Conservation (phyloP, 1,140 invertebrate species). For the Battus philenor region DNA sequence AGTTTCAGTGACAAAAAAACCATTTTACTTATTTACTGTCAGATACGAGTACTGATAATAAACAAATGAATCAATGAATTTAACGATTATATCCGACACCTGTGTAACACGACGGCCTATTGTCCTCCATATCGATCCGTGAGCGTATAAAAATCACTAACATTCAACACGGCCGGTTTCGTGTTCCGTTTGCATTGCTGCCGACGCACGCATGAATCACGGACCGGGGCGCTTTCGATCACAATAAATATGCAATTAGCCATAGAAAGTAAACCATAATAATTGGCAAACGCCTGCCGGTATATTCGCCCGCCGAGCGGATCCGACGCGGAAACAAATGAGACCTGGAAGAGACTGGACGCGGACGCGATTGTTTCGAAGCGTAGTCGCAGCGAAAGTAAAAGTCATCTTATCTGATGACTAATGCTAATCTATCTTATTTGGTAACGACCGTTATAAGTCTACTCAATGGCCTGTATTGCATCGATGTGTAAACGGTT, state of each 20-base stretch:
- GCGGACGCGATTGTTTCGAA: slow-evolving; percentile 36
- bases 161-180: slow-evolving; percentile 6
- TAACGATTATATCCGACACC: slow-evolving; percentile 2
- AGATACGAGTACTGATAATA: no score
- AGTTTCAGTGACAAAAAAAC: no score
- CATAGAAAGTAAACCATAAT: slow-evolving; percentile 57
- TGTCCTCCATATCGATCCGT: not conserved
- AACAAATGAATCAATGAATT: slow-evolving; percentile 4
- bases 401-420: slow-evolving; percentile 17
- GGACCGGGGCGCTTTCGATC: slow-evolving; percentile 23
- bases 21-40: no score
- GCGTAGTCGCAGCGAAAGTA: slow-evolving; percentile 14
- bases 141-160: slow-evolving; percentile 6
- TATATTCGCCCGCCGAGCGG: slow-evolving; percentile 44
- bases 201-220: slow-evolving; percentile 28
- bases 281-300: slow-evolving; percentile 49
- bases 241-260: slow-evolving; percentile 48
- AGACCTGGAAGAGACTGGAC: slow-evolving; percentile 36
- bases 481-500: slow-evolving; percentile 1
- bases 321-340: slow-evolving; percentile 38
- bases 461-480: slow-evolving; percentile 1
- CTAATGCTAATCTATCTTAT: slow-evolving; percentile 11
- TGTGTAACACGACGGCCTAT: slow-evolving; percentile 5
- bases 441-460: slow-evolving; percentile 16
- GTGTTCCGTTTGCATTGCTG: slow-evolving; percentile 7